phyloP scores from a whole-genome alignment of 2,888 invertebrate species.

The Daptonema setosum region DNA sequence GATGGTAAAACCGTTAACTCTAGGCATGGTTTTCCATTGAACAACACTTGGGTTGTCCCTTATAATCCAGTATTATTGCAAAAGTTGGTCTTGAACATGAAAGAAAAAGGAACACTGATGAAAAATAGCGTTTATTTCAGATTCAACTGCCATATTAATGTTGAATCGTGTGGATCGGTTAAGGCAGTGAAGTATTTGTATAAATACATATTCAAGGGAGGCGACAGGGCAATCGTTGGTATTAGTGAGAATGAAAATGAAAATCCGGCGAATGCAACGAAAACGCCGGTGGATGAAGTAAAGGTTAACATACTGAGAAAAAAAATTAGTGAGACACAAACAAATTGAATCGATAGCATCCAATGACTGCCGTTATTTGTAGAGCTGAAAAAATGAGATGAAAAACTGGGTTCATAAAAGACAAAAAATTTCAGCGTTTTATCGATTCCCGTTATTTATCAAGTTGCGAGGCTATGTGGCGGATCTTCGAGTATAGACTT shows the following conservation, averaged over 20 bases:
- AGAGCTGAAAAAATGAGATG: too few species aligned
- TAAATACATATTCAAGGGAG: conserved; percentile 24
- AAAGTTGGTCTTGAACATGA: too few species aligned
- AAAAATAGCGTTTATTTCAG: too few species aligned
- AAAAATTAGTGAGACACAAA: too few species aligned
- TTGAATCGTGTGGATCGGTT: conserved; percentile 20
- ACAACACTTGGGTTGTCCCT: not conserved
- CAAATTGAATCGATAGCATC: too few species aligned
- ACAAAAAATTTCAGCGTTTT: too few species aligned
- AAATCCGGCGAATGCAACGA: not conserved
- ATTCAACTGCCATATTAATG: conserved; percentile 29
- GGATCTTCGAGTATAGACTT: not conserved
- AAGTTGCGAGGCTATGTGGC: not conserved
- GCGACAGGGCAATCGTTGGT: conserved; percentile 10
- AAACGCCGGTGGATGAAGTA: not conserved
- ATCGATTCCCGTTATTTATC: not conserved
- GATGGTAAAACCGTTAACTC: not conserved
- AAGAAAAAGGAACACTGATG: too few species aligned
- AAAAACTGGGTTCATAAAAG: too few species aligned
- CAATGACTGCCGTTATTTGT: too few species aligned
- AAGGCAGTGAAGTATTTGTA: conserved; percentile 19
- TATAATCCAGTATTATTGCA: not conserved
- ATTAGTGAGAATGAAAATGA: not conserved
- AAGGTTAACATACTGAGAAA: too few species aligned
- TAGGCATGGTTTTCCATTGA: not conserved